These are phyloP conservation scores for Colletes latitarsis DNA, from an alignment of 1,140 invertebrate genomes.

Conservation along the genomic window DNA sequence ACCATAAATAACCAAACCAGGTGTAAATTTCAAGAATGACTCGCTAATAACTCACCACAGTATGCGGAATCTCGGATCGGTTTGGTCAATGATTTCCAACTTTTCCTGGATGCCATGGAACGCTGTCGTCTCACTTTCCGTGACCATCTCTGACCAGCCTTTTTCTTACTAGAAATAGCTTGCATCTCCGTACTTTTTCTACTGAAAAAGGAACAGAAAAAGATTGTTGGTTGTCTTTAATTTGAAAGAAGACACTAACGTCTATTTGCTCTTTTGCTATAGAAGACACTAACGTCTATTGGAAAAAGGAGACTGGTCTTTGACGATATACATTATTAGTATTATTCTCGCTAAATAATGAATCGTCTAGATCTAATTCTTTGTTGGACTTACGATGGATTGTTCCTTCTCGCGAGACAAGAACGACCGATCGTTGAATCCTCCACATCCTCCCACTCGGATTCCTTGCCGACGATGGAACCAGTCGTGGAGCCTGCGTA, in stretches of 20 bases:
- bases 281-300: too few species aligned
- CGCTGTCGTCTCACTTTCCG: conserved; percentile 61
- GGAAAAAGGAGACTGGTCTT: neutral
- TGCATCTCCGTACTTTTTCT: conserved; percentile 28
- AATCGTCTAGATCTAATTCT: neutral
- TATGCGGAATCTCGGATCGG: neutral
- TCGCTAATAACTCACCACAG: conserved; percentile 15
- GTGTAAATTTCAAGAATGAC: too few species aligned
- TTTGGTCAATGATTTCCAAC: conserved; percentile 43
- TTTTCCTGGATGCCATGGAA: conserved; percentile 55
- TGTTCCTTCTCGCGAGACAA: conserved; percentile 3
- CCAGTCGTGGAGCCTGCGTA: conserved; percentile 70
- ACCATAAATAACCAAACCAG: too few species aligned
- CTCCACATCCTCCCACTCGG: conserved; percentile 75
- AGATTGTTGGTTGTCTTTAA: neutral
- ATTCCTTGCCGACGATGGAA: conserved; percentile 68
- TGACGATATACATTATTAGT: too few species aligned
- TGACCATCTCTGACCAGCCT: conserved; percentile 47
- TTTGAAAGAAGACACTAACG: too few species aligned
- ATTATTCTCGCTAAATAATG: neutral
- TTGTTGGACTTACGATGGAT: conserved; percentile 36
- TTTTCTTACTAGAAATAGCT: conserved; percentile 52
- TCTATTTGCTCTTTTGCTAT: too few species aligned
- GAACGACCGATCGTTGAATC: conserved; percentile 42
- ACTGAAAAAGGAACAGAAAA: conserved; percentile 25